phyloP scores from a whole-genome alignment of 1,140 invertebrate genomes.

The Panulirus ornatus region DNA sequence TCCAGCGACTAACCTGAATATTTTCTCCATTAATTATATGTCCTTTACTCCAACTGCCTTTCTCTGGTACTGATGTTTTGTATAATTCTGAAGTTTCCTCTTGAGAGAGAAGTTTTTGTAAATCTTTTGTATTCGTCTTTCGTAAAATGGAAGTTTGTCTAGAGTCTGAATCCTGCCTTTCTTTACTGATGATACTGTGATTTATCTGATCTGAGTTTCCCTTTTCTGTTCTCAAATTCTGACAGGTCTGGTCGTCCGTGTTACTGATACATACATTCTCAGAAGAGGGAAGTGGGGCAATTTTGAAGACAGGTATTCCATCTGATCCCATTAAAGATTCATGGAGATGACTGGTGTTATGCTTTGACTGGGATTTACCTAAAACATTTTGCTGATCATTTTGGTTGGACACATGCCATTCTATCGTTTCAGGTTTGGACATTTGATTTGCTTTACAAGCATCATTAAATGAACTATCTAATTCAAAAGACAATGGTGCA shows the following conservation, averaged over 20 bases:
- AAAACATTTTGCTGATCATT: neutral
- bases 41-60: constrained; percentile 57
- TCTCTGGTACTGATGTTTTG: neutral
- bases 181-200: neutral
- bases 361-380: neutral
- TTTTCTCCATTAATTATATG: constrained; percentile 4
- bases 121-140: neutral
- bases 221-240: neutral
- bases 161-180: neutral
- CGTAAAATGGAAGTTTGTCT: neutral
- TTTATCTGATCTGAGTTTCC: neutral
- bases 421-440: neutral
- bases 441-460: neutral
- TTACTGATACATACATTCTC: neutral
- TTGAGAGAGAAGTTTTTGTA: no score
- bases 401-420: neutral
- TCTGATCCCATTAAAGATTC: constrained; percentile 49
- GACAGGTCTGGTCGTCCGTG: neutral
- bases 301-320: constrained; percentile 59
- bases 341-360: constrained; percentile 13
- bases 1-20: constrained; percentile 45
- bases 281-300: constrained; percentile 15
- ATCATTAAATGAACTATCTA: neutral
- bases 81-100: no score
- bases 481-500: neutral